Evolutionary conservation across 2,888 invertebrate genomes (phyloP), one percentile per base, ranked within the genome.

Genomic region (Micropterix aruncella): DNA sequence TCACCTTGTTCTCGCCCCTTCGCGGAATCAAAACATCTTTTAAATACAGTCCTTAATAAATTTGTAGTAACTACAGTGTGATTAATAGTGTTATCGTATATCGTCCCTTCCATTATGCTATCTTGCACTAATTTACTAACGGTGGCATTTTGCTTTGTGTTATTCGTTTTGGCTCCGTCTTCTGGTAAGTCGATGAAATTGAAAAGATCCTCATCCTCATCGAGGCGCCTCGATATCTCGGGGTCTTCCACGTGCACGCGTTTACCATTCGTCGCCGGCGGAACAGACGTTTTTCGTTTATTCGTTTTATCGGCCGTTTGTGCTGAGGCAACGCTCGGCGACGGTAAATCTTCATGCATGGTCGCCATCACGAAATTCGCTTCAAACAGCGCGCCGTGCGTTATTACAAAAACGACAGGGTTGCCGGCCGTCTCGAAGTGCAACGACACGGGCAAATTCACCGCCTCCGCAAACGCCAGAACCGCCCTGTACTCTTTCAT

Each of bases 401-500:
- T 78, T n/a, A 86, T 69, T 50, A 81, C 73, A 50, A 88, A 79
- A 27, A 86, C 74, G 2, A 84, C 75, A 3, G 91, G 91, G 52
- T 80, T 77, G 53, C 91, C 92, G 42, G 83, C 78, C 36, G 71
- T 73, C 58, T 86, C 83, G 66, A 92, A 91, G 56, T 80, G 75
- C 38, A 88, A 58, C 40, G 75, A 72, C 3, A 92, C 55, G 43
- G 82, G 79, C 44, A 85, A 65, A 54, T 74, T 77, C 5, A 83
- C 68, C 1, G 75, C 71, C 61, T 92, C 93, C 1, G 88, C 83
- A 65, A 92, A 90, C 17, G 74, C 65, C 16, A 92, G 62, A 14
- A 90, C 73, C 1, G 92, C 87, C 58, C 82, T 69, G 45, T 93
- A 78, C 57, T 92, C 91, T 60, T 86, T 89, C 43, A 92, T 64